These are phyloP conservation scores for Eretmocerus hayati DNA, from an alignment of 2,888 invertebrate species.

Conservation along the genomic window DNA sequence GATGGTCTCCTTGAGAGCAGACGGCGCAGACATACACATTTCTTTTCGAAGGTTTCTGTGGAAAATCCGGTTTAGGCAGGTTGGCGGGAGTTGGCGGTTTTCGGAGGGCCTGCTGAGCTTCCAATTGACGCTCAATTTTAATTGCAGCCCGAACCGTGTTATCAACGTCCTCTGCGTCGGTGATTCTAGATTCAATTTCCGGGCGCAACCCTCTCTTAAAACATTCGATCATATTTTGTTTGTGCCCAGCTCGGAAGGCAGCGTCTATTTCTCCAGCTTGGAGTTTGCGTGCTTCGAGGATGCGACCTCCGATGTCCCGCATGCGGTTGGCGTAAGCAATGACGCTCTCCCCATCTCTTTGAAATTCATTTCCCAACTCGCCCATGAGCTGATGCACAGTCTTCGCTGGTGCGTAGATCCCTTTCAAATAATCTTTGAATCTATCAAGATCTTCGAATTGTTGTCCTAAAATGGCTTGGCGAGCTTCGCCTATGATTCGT, in stretches of 20 bases:
- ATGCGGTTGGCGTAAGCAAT: too few relatives aligned
- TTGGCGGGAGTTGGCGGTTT: too few relatives aligned
- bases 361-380: neutral
- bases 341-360: neutral
- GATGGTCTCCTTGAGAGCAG: too few relatives aligned
- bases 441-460: too few relatives aligned
- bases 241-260: neutral
- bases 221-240: neutral
- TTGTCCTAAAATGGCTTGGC: too few relatives aligned
- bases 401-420: too few relatives aligned
- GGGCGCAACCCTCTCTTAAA: neutral
- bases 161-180: neutral
- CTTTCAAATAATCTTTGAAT: too few relatives aligned
- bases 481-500: too few relatives aligned
- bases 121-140: neutral
- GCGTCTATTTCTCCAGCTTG: neutral
- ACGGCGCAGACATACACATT: too few relatives aligned
- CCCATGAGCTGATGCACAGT: neutral
- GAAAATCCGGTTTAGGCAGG: too few relatives aligned
- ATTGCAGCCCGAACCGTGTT: neutral
- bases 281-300: neutral
- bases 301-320: too few relatives aligned
- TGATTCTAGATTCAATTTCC: neutral
- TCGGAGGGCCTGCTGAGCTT: neutral
- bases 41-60: too few relatives aligned